These are phyloP conservation scores for Pantherophis alleghaniensis DNA, from an alignment of 2,797 vertebrate genomes.

Conservation along the genomic window DNA sequence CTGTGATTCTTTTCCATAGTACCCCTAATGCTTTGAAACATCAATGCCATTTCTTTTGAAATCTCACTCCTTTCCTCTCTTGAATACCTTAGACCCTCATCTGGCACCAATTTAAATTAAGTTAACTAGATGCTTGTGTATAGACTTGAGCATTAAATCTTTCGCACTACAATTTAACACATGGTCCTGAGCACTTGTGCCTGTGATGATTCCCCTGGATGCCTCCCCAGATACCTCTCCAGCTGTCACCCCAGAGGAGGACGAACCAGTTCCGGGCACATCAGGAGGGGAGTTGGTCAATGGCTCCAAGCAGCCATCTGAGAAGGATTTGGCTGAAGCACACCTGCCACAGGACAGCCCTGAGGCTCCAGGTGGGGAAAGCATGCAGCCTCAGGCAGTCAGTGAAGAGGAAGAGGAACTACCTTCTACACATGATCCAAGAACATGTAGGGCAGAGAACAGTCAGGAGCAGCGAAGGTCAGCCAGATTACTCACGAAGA, in stretches of 20 bases:
- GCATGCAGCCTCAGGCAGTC: neutral
- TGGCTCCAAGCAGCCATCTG: neutral
- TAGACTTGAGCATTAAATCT: neutral
- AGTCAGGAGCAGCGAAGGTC: neutral
- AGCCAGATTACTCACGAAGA: neutral
- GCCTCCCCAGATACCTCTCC: neutral
- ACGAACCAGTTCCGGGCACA: too few species aligned
- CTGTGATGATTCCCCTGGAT: neutral
- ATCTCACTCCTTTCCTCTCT: neutral
- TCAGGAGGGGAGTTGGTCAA: too few species aligned
- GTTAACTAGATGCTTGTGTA: neutral
- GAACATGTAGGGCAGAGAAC: neutral
- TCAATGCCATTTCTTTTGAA: too few species aligned
- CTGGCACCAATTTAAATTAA: neutral
- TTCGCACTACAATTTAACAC: neutral
- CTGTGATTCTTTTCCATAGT: too few species aligned
- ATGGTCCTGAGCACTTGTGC: neutral
- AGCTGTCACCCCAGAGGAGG: neutral
- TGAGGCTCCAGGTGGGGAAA: neutral
- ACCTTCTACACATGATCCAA: neutral
- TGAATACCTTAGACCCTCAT: neutral
- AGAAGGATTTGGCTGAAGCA: neutral
- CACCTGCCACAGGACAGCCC: neutral
- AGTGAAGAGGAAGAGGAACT: neutral
- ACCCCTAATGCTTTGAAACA: too few species aligned